These are phyloP conservation scores for Rhyacophila brunnea DNA, from an alignment of 1,140 invertebrate species.

Conservation along the genomic window DNA sequence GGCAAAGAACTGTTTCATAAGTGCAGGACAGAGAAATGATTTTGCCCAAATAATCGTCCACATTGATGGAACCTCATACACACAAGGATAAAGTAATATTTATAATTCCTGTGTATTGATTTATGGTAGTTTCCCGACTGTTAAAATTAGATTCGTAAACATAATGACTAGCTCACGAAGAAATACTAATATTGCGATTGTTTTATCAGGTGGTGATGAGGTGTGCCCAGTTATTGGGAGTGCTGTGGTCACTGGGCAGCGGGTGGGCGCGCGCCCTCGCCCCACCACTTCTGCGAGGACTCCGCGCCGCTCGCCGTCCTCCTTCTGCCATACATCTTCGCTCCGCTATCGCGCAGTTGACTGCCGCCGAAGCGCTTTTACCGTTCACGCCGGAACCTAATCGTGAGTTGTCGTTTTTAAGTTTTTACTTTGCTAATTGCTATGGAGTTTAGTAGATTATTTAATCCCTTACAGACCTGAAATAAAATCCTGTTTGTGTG, in stretches of 20 bases:
- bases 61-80: too few species aligned
- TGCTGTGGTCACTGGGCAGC: constrained; percentile 40
- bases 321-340: constrained; percentile 38
- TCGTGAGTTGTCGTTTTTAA: too few species aligned
- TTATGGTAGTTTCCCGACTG: not conserved
- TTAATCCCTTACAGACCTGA: too few species aligned
- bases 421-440: too few species aligned
- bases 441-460: too few species aligned
- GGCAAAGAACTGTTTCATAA: too few species aligned
- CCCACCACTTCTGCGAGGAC: constrained; percentile 41
- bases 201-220: constrained; percentile 41
- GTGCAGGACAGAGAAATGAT: too few species aligned
- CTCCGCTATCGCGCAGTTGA: constrained; percentile 42
- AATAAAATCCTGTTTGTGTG: too few species aligned
- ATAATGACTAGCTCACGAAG: too few species aligned
- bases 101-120: constrained; percentile 5
- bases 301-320: constrained; percentile 40
- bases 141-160: too few species aligned
- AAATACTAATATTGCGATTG: not conserved
- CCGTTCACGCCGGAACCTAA: constrained; percentile 40
- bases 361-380: constrained; percentile 43
- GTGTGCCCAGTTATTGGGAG: constrained; percentile 42
- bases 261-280: constrained; percentile 49
- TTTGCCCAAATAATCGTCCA: too few species aligned
- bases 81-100: too few species aligned